Base-by-base conservation (phyloP, 2,113 vertebrate species). In the Procavia capensis region DNA sequence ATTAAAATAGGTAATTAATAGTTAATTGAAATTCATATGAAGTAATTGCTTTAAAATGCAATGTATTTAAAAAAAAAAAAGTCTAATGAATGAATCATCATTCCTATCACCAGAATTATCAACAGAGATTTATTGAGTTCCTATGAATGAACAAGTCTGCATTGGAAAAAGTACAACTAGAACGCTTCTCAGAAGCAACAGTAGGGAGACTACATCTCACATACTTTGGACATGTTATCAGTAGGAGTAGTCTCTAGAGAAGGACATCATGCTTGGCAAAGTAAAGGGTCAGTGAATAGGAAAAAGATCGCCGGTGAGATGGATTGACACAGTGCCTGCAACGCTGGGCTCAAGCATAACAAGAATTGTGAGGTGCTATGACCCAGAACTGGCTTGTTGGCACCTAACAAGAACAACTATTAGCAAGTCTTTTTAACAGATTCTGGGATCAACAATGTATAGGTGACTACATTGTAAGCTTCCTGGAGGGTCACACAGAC, bases 1-100 rank as follows among this genome's bases (percentile, higher is more conserved):
- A 39, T 93, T 90, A 76, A 95, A 96, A 96, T 94, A 41, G 45
- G 45, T 93, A 94, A 96, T 82, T 93, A 89, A 93, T 95, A 95
- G 63, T 41, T 88, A 82, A 80, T 92, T 93, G 45, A 25, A 2
- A 94, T 95, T 87, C 57, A 90, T 6, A 39, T 82, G 9, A 85
- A 94, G 57, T 45, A 57, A 39, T 50, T 59, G 87, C 91, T 92
- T 81, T 16, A 95, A 90, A 68, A 50, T 83, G 20, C 34, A 76
- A 43, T 5, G 25, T 36, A 57, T 20, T 91, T 17, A 10, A 5
- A 54, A 87, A 94, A 70, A 93, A 78, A 72, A 57, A 74, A 64
- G 3, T 72, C 72, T 94, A n/a, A 82, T 81, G 17, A 5, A 8
- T 75, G 80, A 70, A 72, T 66, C 1, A 22, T 59, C 57, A 81